phyloP scores from a whole-genome alignment of 2,113 vertebrate species.

The Synchiropus splendidus region DNA sequence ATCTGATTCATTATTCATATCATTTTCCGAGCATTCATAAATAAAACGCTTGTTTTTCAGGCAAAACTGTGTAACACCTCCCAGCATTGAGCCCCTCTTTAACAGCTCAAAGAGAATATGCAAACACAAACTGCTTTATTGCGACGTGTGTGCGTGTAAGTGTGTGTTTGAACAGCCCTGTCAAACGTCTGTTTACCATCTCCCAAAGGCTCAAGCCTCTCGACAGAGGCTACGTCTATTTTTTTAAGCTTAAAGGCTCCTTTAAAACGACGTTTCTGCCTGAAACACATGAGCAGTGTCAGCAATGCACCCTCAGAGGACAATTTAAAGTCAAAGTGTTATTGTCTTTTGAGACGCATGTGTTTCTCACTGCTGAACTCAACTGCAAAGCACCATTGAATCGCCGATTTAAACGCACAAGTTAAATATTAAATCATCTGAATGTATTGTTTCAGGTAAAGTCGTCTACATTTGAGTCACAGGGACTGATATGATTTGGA shows the following conservation, averaged over 20 bases:
- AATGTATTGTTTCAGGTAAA: too few species aligned
- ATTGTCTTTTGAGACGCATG: not conserved
- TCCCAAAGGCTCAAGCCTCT: constrained; percentile 51
- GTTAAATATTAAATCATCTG: too few species aligned
- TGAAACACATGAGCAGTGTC: constrained; percentile 26
- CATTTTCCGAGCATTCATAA: constrained; percentile 21
- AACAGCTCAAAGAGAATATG: constrained; percentile 51
- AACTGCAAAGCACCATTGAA: not conserved
- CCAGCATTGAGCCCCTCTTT: constrained; percentile 15
- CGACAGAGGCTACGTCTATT: constrained; percentile 38
- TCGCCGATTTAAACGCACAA: too few species aligned
- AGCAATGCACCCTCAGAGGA: constrained; percentile 39
- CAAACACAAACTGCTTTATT: constrained; percentile 35
- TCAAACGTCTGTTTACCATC: constrained; percentile 48
- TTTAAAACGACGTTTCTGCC: constrained; percentile 36
- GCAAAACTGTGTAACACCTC: constrained; percentile 22
- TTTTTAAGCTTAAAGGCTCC: constrained; percentile 31
- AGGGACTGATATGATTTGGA: too few species aligned
- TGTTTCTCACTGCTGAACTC: constrained; percentile 5
- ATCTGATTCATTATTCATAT: too few species aligned
- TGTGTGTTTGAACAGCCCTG: constrained; percentile 28
- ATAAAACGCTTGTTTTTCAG: constrained; percentile 30
- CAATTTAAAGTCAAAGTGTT: constrained; percentile 36
- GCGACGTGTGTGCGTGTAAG: not conserved
- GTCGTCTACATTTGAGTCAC: too few species aligned